phyloP scores from a whole-genome alignment of 1,140 invertebrate genomes.

The Papilio polyxenes region DNA sequence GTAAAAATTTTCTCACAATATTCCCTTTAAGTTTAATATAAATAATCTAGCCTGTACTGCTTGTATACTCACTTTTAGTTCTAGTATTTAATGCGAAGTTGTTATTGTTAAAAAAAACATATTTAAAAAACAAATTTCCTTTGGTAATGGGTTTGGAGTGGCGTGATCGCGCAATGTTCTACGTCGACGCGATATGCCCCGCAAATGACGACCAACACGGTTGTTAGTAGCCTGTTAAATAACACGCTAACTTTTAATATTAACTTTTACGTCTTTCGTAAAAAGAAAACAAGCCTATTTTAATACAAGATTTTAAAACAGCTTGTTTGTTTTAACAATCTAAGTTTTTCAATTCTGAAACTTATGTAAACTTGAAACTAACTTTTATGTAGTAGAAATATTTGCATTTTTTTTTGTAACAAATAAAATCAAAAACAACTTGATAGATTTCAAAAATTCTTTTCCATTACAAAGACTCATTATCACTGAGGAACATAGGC shows the following conservation, averaged over 20 bases:
- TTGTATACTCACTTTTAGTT: background rate
- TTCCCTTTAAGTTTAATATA: background rate
- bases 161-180: slow-evolving; percentile 7
- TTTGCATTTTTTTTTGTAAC: too few relatives aligned
- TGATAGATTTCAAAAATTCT: too few relatives aligned
- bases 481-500: too few relatives aligned
- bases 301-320: background rate
- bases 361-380: too few relatives aligned
- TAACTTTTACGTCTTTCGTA: background rate
- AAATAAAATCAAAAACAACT: too few relatives aligned
- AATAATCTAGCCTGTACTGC: background rate
- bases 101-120: slow-evolving; percentile 3
- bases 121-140: slow-evolving; percentile 22
- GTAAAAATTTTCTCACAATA: background rate
- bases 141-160: background rate
- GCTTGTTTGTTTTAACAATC: background rate
- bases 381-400: too few relatives aligned
- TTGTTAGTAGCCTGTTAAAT: slow-evolving; percentile 27
- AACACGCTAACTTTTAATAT: slow-evolving; percentile 28
- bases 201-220: slow-evolving; percentile 29
- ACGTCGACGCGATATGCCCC: background rate
- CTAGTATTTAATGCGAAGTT: background rate
- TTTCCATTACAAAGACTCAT: too few relatives aligned
- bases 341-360: too few relatives aligned
- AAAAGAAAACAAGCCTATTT: background rate